phyloP scores from a whole-genome alignment of 64 coral and sea anemone genomes.

The Cladopsammia gracilis region DNA sequence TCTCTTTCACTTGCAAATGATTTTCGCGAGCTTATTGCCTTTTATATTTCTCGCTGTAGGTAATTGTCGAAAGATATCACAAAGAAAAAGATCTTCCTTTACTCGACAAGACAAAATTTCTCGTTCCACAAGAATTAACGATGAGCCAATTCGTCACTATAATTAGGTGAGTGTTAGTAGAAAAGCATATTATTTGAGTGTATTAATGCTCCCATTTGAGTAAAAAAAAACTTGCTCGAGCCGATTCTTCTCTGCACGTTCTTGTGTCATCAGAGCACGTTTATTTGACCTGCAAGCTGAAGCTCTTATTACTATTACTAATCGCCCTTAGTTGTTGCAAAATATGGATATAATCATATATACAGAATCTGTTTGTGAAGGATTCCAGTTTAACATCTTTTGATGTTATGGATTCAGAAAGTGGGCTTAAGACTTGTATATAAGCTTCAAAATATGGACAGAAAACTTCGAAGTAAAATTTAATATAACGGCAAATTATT shows the following conservation, averaged over 20 bases:
- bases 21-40: not conserved
- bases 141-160: slow-evolving; percentile 99
- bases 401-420: no score
- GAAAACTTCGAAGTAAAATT: no score
- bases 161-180: slow-evolving; percentile 73
- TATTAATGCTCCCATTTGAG: not conserved
- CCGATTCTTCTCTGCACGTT: not conserved
- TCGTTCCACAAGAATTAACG: slow-evolving; percentile 95
- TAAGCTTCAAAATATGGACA: no score
- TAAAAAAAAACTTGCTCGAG: not conserved
- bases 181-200: not conserved
- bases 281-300: not conserved
- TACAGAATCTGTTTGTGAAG: no score
- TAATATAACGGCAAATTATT: no score
- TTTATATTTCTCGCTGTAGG: slow-evolving; percentile 61
- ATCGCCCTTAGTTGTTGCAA: no score
- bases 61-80: slow-evolving; percentile 99
- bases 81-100: slow-evolving; percentile 97
- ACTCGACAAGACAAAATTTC: slow-evolving; percentile 98
- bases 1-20: not conserved
- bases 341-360: no score
- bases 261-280: not conserved
- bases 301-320: no score
- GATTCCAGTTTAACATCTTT: no score
- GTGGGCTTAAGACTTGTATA: no score